These are phyloP conservation scores for Pachliopta kotzebuea DNA, from an alignment of 2,888 invertebrate genomes.

Conservation along the genomic window DNA sequence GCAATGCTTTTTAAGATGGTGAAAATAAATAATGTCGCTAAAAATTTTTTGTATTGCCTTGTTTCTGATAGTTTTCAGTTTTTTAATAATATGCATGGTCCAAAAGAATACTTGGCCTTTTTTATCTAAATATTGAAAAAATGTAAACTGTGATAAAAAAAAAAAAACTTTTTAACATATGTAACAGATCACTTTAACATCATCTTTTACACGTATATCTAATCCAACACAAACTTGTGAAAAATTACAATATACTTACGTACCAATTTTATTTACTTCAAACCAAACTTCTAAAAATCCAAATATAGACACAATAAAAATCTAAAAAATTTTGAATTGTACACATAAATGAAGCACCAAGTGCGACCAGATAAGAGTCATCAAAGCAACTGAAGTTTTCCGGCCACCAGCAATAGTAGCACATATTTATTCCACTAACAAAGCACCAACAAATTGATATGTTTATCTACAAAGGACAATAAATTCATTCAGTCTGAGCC, in stretches of 20 bases:
- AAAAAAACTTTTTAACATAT: too few relatives aligned
- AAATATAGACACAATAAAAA: not conserved
- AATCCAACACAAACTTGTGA: not conserved
- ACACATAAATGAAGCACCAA: constrained; percentile 23
- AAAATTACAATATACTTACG: not conserved
- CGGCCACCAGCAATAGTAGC: constrained; percentile 61
- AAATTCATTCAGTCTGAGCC: constrained; percentile 72
- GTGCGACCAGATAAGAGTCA: constrained; percentile 58
- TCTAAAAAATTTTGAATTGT: not conserved
- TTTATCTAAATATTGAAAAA: too few relatives aligned
- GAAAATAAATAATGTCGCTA: too few relatives aligned
- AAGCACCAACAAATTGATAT: constrained; percentile 30
- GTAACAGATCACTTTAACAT: not conserved
- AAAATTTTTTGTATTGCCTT: not conserved
- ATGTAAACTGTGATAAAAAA: too few relatives aligned
- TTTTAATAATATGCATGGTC: too few relatives aligned
- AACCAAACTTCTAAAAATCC: not conserved
- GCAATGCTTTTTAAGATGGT: too few relatives aligned
- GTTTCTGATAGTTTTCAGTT: not conserved
- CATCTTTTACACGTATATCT: not conserved
- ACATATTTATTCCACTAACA: constrained; percentile 36
- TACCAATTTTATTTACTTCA: not conserved
- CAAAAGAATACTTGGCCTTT: too few relatives aligned
- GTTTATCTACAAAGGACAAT: constrained; percentile 30
- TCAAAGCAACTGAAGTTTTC: constrained; percentile 60